phyloP scores from a whole-genome alignment of 2,113 vertebrate genomes.

The Paralichthys olivaceus region DNA sequence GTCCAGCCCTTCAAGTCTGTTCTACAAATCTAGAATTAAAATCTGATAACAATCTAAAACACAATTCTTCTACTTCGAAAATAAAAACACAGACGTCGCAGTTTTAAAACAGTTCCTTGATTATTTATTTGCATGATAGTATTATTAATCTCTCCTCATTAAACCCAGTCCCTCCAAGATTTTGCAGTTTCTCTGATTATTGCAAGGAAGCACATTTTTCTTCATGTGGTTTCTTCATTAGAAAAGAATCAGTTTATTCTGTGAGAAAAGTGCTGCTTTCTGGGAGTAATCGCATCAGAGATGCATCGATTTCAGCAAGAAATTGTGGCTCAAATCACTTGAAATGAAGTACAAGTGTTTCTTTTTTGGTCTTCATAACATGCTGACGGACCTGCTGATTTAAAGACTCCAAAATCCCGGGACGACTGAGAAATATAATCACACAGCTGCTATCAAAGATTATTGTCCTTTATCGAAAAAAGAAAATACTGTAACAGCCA shows the following conservation, averaged over 20 bases:
- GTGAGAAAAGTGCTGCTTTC: conserved; percentile 48
- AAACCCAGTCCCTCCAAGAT: conserved; percentile 50
- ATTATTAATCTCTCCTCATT: conserved; percentile 32
- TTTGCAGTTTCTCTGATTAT: conserved; percentile 57
- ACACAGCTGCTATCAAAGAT: conserved; percentile 39
- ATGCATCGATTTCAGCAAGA: neutral
- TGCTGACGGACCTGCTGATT: conserved; percentile 19
- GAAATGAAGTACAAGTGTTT: neutral
- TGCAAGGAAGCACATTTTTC: conserved; percentile 57
- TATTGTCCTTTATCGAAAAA: conserved; percentile 15
- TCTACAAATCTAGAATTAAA: neutral
- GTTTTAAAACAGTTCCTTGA: conserved; percentile 58
- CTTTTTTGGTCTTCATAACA: conserved; percentile 24
- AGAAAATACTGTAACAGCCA: conserved; percentile 52
- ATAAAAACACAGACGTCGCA: conserved; percentile 21
- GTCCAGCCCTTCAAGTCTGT: neutral
- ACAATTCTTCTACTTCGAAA: neutral
- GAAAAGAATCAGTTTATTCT: conserved; percentile 8
- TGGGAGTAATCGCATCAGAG: neutral
- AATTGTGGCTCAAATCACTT: conserved; percentile 11
- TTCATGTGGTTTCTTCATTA: conserved; percentile 12
- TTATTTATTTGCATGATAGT: conserved; percentile 73
- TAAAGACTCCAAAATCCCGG: conserved; percentile 44
- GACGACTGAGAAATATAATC: conserved; percentile 45
- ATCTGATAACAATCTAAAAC: neutral